phyloP scores from a whole-genome alignment of 2,888 invertebrate species.

The Tolmerus cingulatus region DNA sequence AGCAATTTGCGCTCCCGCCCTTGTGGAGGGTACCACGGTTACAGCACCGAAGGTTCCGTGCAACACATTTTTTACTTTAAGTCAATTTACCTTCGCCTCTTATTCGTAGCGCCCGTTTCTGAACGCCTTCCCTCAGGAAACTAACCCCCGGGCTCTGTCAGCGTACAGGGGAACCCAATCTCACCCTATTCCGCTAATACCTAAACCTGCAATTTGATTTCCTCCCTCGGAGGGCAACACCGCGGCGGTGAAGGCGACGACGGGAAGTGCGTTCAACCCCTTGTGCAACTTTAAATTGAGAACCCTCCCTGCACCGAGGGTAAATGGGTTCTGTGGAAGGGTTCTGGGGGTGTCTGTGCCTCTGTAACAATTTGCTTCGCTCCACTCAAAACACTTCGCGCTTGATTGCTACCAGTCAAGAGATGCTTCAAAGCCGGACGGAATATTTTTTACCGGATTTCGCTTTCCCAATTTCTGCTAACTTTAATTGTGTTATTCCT shows the following conservation, averaged over 20 bases:
- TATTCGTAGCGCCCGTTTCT: neutral
- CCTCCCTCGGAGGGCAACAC: neutral
- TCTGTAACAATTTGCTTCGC: constrained; percentile 8
- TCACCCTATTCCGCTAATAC: neutral
- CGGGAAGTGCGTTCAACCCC: constrained; percentile 22
- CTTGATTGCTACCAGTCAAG: constrained; percentile 16
- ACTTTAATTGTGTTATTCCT: constrained; percentile 13
- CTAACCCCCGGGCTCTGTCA: neutral
- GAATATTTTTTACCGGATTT: neutral
- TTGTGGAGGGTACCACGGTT: neutral
- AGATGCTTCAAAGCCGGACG: neutral
- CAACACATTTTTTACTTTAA: neutral
- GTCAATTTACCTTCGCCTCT: neutral
- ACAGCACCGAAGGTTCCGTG: neutral
- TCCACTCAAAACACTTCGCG: neutral
- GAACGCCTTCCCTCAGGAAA: neutral
- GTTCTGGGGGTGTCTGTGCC: neutral
- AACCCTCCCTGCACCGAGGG: neutral
- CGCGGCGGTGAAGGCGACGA: neutral
- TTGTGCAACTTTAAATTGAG: constrained; percentile 23
- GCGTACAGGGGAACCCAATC: neutral
- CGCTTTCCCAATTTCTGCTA: neutral
- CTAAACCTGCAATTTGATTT: constrained; percentile 21
- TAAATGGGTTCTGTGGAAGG: neutral
- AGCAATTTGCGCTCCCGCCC: constrained; percentile 21